Conservation (phyloP, 1,140 invertebrate genomes). For the Phocides pigmalion region DNA sequence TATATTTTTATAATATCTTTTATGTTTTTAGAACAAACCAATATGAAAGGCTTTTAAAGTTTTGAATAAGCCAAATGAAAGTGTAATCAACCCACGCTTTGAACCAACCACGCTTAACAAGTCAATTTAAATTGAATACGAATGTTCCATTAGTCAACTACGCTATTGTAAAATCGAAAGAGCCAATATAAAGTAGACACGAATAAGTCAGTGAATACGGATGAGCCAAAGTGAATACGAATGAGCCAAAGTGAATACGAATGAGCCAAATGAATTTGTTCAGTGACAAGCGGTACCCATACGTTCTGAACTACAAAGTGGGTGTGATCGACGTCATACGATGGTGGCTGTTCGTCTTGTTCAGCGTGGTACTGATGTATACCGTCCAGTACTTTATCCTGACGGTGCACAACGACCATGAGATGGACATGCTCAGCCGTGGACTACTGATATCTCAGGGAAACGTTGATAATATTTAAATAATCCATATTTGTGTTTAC, state of each 20-base stretch:
- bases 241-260: neutral
- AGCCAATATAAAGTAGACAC: no score
- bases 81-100: no score
- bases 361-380: constrained; percentile 59
- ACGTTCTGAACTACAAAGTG: constrained; percentile 39
- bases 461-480: neutral
- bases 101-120: no score
- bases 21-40: no score
- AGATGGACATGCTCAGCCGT: constrained; percentile 54
- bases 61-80: no score
- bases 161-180: no score
- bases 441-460: constrained; percentile 45
- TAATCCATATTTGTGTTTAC: no score
- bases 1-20: no score
- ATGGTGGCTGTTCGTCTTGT: constrained; percentile 48
- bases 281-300: constrained; percentile 49
- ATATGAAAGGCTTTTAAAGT: no score
- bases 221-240: neutral
- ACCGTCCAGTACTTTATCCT: constrained; percentile 54
- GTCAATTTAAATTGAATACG: no score
- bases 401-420: constrained; percentile 39
- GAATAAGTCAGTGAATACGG: no score
- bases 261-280: constrained; percentile 43
- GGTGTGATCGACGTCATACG: constrained; percentile 45
- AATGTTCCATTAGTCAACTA: no score